Base-by-base conservation (phyloP, 1,140 invertebrate species). In the Lepidostoma basale region DNA sequence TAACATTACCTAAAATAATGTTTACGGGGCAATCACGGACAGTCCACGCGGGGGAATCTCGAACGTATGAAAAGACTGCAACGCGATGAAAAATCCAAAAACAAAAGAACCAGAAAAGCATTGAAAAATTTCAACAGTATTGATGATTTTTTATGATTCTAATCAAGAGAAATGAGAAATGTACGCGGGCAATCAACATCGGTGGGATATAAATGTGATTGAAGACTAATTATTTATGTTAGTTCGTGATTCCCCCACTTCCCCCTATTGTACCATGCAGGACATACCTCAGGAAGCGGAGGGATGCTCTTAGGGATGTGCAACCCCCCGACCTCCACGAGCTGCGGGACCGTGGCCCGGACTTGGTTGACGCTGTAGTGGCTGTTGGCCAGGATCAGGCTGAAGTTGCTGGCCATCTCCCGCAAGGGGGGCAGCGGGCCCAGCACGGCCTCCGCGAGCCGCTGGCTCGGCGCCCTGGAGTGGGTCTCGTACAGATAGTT, bases 291-390 rank as follows among this genome's bases (percentile, higher is more conserved):
- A 25, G 71, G 67, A 40, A 73, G 26, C 18, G 56, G 47, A 20
- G 30, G 44, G 20, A 67, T 25, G 39, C 49, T 78, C 72, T 58
- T 74, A 39, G 67, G 59, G 42, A 79, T 76, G 36, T 79, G 77
- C 6, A 77, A 28, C 3, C 83, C 83, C 14, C 80, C 83, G 12
- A 85, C 76, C 71, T 85, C 81, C 3, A 85, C 71, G 66, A 85
- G 76, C 25, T 81, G 78, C 10, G 77, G 75, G 10, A 78, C 74
- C 75, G 74, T 77, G 18, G 85, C 79, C 49, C 77, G 75, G 2
- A 82, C 77, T 70, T 81, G 83, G 59, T 83, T 77, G 23, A 82
- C 64, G 0, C 77, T 75, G 49, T 78, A 80, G 74, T 87, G 84
- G 1, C 80, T 81, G 65, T 86, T 86, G 0, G 80, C 71, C 14